phyloP scores from a whole-genome alignment of 1,140 invertebrate genomes.

The Conopomorpha cramerella region DNA sequence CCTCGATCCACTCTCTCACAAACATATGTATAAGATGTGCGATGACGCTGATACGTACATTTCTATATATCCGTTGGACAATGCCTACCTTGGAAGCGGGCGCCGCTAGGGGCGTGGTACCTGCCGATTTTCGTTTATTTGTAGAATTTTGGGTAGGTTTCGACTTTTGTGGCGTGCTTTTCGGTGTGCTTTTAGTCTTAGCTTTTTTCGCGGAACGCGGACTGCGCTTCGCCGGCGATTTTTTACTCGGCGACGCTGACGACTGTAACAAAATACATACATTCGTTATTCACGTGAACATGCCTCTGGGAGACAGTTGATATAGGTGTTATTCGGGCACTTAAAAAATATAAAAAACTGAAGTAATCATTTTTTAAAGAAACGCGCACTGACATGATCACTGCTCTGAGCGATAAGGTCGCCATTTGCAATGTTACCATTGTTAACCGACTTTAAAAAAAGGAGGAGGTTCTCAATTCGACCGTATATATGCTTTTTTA shows the following conservation, averaged over 20 bases:
- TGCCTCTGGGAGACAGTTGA: too few species aligned
- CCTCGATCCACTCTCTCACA: conserved; percentile 12
- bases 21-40: conserved; percentile 30
- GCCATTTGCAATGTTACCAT: too few species aligned
- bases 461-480: too few species aligned
- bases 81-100: conserved; percentile 61
- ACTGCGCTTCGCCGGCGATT: conserved; percentile 35
- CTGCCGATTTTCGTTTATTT: conserved; percentile 29
- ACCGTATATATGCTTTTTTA: too few species aligned
- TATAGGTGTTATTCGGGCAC: too few species aligned
- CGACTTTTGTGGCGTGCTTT: conserved; percentile 16
- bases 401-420: too few species aligned
- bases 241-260: conserved; percentile 28
- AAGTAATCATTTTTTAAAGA: too few species aligned
- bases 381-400: too few species aligned
- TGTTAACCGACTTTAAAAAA: too few species aligned
- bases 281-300: too few species aligned
- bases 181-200: conserved; percentile 21
- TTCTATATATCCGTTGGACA: conserved; percentile 63
- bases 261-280: too few species aligned
- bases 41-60: conserved; percentile 58
- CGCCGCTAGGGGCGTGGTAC: conserved; percentile 40
- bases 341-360: too few species aligned
- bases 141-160: conserved; percentile 17
- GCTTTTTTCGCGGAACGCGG: conserved; percentile 11